phyloP scores from a whole-genome alignment of 2,888 invertebrate genomes.

The Tachina grossa region DNA sequence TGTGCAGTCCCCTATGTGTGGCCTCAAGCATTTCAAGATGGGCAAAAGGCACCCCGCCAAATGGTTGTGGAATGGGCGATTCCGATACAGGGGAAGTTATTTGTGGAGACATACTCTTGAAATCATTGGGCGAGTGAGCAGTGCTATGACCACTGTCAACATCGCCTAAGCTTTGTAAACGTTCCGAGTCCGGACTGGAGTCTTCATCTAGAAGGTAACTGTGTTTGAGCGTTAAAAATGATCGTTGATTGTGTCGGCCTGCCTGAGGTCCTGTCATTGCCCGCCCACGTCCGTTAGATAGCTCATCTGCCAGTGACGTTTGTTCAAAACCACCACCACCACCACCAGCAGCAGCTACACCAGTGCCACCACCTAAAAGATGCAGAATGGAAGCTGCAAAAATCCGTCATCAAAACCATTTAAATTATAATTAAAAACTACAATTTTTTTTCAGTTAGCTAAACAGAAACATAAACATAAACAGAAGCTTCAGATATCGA shows the following conservation, averaged over 20 bases:
- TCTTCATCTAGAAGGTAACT: constrained; percentile 91
- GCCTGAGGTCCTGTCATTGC: constrained; percentile 77
- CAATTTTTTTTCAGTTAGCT: constrained; percentile 35
- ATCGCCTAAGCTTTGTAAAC: constrained; percentile 88
- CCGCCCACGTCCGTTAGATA: constrained; percentile 78
- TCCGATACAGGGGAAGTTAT: constrained; percentile 86
- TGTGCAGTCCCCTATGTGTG: constrained; percentile 97
- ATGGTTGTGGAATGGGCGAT: constrained; percentile 86
- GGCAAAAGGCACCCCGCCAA: constrained; percentile 90
- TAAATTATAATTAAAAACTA: constrained; percentile 66
- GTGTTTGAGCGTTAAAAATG: constrained; percentile 88
- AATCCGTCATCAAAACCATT: constrained; percentile 71
- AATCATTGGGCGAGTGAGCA: constrained; percentile 95
- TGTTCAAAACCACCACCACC: constrained; percentile 81
- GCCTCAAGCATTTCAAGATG: constrained; percentile 94
- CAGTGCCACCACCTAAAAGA: constrained; percentile 79
- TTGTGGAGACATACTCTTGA: constrained; percentile 91
- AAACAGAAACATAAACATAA: constrained; percentile 28
- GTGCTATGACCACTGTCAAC: constrained; percentile 96
- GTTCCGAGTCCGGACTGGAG: constrained; percentile 93
- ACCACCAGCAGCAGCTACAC: constrained; percentile 63
- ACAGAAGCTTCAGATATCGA: background rate
- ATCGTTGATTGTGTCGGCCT: constrained; percentile 78
- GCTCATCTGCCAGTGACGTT: constrained; percentile 83
- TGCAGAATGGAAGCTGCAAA: constrained; percentile 86